phyloP scores from a whole-genome alignment of 2,113 vertebrate genomes.

The Phaetusa simplex region DNA sequence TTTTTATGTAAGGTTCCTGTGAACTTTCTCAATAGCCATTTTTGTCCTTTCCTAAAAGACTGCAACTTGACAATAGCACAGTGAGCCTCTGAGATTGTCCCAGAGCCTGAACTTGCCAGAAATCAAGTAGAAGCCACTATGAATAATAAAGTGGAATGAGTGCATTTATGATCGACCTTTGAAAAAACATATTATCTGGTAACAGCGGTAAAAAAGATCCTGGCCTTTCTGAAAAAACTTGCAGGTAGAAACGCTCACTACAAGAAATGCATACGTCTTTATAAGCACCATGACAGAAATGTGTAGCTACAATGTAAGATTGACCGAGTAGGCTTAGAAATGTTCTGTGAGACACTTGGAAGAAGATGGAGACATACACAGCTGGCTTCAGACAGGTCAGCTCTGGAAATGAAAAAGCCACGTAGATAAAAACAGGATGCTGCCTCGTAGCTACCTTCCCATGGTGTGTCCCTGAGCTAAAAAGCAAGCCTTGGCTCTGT shows the following conservation, averaged over 20 bases:
- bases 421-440: neutral
- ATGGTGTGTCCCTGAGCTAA: neutral
- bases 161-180: slow-evolving; percentile 1
- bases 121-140: neutral
- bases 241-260: neutral
- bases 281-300: neutral
- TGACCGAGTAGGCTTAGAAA: neutral
- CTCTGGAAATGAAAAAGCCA: neutral
- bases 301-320: neutral
- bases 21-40: neutral
- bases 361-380: neutral
- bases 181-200: neutral
- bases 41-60: neutral
- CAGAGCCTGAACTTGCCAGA: neutral
- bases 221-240: neutral
- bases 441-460: neutral
- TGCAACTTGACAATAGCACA: neutral
- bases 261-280: neutral
- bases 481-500: neutral
- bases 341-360: neutral
- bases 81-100: neutral
- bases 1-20: neutral
- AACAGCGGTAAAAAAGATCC: neutral
- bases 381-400: neutral
- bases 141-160: neutral